Evolutionary conservation across 2,797 vertebrate species (phyloP).

Genomic region (Cirrhinus molitorella): DNA sequence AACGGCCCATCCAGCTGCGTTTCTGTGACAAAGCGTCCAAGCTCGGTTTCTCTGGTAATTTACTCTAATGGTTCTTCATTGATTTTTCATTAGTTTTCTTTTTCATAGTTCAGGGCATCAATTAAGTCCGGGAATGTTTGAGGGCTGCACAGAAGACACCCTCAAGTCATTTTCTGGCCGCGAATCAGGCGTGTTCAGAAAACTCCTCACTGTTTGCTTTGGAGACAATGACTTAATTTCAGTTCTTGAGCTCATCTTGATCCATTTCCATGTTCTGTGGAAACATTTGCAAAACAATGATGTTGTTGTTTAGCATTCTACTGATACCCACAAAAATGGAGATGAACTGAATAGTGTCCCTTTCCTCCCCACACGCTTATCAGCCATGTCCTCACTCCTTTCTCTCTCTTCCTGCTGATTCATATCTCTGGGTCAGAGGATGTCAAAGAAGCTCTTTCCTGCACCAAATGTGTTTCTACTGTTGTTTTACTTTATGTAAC

Average conservation of each 20-base stretch:
- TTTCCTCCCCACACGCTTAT: conserved; percentile 39
- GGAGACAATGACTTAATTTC: conserved; percentile 24
- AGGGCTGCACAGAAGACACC: background rate
- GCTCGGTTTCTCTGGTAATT: conserved; percentile 43
- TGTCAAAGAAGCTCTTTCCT: conserved; percentile 60
- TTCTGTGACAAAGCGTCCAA: conserved; percentile 37
- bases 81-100: conserved; percentile 39
- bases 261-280: conserved; percentile 22
- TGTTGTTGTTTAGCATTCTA: conserved; percentile 55
- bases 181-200: background rate
- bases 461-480: background rate
- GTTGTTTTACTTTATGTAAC: background rate
- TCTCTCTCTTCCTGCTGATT: conserved; percentile 61
- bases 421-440: conserved; percentile 66
- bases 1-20: conserved; percentile 67
- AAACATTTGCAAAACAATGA: conserved; percentile 16
- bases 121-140: conserved; percentile 21
- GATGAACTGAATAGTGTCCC: conserved; percentile 38
- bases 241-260: conserved; percentile 15
- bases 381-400: conserved; percentile 48
- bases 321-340: conserved; percentile 59
- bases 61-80: conserved; percentile 10
- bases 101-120: conserved; percentile 23
- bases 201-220: conserved; percentile 2
- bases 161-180: conserved; percentile 10